Percentiles rank a stretch among this genome's conserved stretches.
phyloP scores from a whole-genome alignment of 2,797 vertebrate species.

The Poeciliopsis presidionis region DNA sequence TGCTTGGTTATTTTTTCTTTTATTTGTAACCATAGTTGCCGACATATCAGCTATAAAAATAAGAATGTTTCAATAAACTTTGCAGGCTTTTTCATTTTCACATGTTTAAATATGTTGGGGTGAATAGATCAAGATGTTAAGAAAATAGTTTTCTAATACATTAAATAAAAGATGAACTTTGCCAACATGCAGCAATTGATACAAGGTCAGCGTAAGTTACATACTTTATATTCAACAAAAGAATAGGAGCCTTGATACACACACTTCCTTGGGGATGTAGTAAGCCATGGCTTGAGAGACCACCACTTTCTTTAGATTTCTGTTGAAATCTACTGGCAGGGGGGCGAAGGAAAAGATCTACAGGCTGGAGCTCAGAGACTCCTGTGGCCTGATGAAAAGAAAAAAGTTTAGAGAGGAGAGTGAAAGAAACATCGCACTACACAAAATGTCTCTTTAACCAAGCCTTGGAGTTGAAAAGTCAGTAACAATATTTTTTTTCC shows the following conservation, averaged over 20 bases:
- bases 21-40: background rate
- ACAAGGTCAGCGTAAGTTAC: background rate
- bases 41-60: background rate
- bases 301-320: constrained; percentile 37
- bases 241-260: constrained; percentile 1
- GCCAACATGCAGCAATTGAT: background rate
- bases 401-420: constrained; percentile 51
- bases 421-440: constrained; percentile 19
- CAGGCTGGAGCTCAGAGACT: constrained; percentile 57
- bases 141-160: background rate
- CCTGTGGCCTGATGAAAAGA: constrained; percentile 56
- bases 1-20: constrained; percentile 10
- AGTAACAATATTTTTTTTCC: background rate
- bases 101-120: background rate
- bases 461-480: background rate
- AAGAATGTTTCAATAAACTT: background rate
- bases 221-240: background rate
- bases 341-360: constrained; percentile 65
- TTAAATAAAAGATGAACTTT: background rate
- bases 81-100: background rate
- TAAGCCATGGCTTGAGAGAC: constrained; percentile 34
- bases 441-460: constrained; percentile 1
- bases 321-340: constrained; percentile 36
- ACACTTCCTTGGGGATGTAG: background rate
- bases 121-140: background rate